These are phyloP conservation scores for Copidosoma floridanum DNA, from an alignment of 1,140 invertebrate species.

Conservation along the genomic window DNA sequence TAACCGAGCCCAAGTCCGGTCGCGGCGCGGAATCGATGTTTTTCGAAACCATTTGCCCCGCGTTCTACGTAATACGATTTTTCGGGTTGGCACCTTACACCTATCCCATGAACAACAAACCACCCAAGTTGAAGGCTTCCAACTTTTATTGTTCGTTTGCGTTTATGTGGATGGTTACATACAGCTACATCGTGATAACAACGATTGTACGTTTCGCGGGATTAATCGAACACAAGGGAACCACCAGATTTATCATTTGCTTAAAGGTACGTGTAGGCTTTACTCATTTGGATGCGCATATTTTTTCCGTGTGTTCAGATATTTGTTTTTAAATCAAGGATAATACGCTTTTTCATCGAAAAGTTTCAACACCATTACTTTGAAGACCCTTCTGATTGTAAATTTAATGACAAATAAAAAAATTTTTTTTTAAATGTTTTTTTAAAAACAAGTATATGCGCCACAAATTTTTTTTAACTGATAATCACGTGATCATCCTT, in stretches of 20 bases:
- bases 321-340: too few relatives aligned
- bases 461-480: too few relatives aligned
- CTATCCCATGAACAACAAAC: conserved; percentile 15
- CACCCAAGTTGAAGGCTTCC: neutral
- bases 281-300: too few relatives aligned
- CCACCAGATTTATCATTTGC: conserved; percentile 32
- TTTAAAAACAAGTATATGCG: too few relatives aligned
- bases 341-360: too few relatives aligned
- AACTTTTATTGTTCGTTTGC: neutral
- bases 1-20: too few relatives aligned
- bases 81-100: conserved; percentile 49
- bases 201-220: neutral
- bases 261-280: conserved; percentile 37
- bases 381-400: too few relatives aligned
- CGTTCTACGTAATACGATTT: conserved; percentile 33
- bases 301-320: too few relatives aligned
- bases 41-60: conserved; percentile 40
- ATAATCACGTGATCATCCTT: too few relatives aligned
- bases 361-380: too few relatives aligned
- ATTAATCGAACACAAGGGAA: neutral
- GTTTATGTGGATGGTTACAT: neutral
- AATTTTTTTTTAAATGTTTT: too few relatives aligned
- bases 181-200: neutral
- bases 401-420: too few relatives aligned
- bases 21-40: conserved; percentile 33